Base-by-base conservation (phyloP, 2,888 invertebrate species). In the Venustoraphidia nigricollis region DNA sequence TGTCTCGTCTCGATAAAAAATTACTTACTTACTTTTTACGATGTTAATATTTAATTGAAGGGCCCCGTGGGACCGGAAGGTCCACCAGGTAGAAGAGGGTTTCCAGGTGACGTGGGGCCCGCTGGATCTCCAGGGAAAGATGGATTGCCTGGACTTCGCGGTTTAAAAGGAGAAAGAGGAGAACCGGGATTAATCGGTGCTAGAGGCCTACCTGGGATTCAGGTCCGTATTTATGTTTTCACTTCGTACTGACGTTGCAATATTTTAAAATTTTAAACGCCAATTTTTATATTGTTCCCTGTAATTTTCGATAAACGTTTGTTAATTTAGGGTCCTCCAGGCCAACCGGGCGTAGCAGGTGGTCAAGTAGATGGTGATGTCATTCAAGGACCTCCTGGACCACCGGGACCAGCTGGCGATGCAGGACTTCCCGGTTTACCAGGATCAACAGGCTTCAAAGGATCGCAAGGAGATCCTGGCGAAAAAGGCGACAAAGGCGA, bases 91-190 rank as follows among this genome's bases (percentile, higher is more conserved):
- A 56, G 56, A 9, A 53, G 57, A 44, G 65, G 65, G 46, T 54
- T 56, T 47, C 55, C 59, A 34, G 63, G 65, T 42, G 49, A 53
- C 41, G 53, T 51, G 53, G 48, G 53, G 6, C 9, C 55, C 9
- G 54, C 57, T 11, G 66, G 64, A 5, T 50, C 53, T 34, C 56
- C 56, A 50, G 64, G 65, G 13, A 56, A 56, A 46, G 60, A 58
- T 44, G 67, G 66, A 10, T 55, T 59, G n/a, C 57, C 60, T 11
- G 67, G 67, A 46, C 53, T 57, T 48, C 56, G 58, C 27, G 66
- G 67, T 40, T 47, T 58, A 5, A 61, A 66, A 46, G 73, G 71
- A 2, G 56, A 58, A 27, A 54, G 56, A 59, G 73, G 73, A 55
- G 62, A 57, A 49, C 36, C 46, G 9, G 62, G 61, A 8, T n/a